phyloP scores from a whole-genome alignment of 2,797 vertebrate species.

The Girardinus metallicus region DNA sequence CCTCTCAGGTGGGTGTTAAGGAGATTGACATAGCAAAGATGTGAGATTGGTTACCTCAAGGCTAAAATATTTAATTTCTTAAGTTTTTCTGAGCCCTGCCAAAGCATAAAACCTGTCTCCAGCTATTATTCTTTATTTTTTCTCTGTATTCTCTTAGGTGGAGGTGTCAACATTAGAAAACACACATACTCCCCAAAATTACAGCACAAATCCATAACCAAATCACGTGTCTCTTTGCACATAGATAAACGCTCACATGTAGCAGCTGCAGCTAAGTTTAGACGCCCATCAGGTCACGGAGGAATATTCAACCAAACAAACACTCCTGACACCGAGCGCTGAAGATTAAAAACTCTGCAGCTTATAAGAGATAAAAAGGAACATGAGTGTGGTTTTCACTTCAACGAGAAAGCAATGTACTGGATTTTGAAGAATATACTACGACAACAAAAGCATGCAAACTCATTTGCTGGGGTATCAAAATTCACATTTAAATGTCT shows the following conservation, averaged over 20 bases:
- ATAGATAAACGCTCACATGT: slow-evolving; percentile 36
- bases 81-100: background rate
- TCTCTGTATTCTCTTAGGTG: background rate
- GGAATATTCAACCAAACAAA: slow-evolving; percentile 38
- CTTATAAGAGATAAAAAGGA: slow-evolving; percentile 22
- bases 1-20: slow-evolving; percentile 17
- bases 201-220: slow-evolving; percentile 43
- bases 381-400: slow-evolving; percentile 11
- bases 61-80: slow-evolving; percentile 19
- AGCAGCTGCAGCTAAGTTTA: slow-evolving; percentile 79
- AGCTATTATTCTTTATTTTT: background rate
- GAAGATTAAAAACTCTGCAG: slow-evolving; percentile 47
- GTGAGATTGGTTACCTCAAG: background rate
- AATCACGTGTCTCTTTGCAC: slow-evolving; percentile 49
- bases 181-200: slow-evolving; percentile 3
- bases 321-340: slow-evolving; percentile 40
- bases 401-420: slow-evolving; percentile 4
- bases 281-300: slow-evolving; percentile 54
- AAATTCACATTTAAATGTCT: slow-evolving; percentile 28
- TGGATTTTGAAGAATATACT: slow-evolving; percentile 30
- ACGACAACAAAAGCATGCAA: slow-evolving; percentile 25
- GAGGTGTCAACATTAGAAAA: background rate
- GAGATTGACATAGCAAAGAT: slow-evolving; percentile 20
- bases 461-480: slow-evolving; percentile 30
- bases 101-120: background rate